phyloP scores from a whole-genome alignment of 2,888 invertebrate species.

The Adelognathus sp. region DNA sequence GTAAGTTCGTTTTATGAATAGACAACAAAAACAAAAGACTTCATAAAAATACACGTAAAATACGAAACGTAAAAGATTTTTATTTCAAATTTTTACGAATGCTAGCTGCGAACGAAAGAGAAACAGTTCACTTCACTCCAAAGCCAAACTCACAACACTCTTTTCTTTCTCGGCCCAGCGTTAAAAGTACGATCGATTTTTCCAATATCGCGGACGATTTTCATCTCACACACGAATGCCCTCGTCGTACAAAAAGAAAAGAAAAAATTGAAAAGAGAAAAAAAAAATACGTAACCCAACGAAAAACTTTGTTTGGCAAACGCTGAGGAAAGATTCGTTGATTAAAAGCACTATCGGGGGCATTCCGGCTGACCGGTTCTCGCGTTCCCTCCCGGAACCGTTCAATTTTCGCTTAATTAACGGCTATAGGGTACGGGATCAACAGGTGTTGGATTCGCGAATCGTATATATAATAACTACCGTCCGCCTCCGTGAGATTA shows the following conservation, averaged over 20 bases:
- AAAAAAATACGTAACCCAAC: background rate
- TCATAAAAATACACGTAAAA: too few relatives aligned
- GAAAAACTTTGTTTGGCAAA: background rate
- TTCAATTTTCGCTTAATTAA: slow-evolving; percentile 55
- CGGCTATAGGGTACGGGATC: slow-evolving; percentile 41
- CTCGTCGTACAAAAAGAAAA: background rate
- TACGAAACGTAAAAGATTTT: too few relatives aligned
- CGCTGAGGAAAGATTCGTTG: slow-evolving; percentile 19
- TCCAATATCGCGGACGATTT: background rate
- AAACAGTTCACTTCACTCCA: too few relatives aligned
- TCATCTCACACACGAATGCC: background rate
- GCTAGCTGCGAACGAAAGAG: too few relatives aligned
- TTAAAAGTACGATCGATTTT: background rate
- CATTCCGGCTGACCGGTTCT: slow-evolving; percentile 41
- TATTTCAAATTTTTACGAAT: too few relatives aligned
- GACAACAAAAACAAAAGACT: too few relatives aligned
- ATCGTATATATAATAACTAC: slow-evolving; percentile 15
- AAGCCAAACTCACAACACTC: too few relatives aligned
- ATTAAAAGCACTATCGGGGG: slow-evolving; percentile 32
- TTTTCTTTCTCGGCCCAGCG: too few relatives aligned
- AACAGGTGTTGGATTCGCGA: slow-evolving; percentile 47
- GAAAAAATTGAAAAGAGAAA: background rate
- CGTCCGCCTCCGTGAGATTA: slow-evolving; percentile 25
- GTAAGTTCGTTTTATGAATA: too few relatives aligned
- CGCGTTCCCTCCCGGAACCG: slow-evolving; percentile 2